Evolutionary conservation across 2,113 vertebrate species (phyloP), one percentile per base, ranked within the genome.

Genomic region (Apistogramma diplotaenia): DNA sequence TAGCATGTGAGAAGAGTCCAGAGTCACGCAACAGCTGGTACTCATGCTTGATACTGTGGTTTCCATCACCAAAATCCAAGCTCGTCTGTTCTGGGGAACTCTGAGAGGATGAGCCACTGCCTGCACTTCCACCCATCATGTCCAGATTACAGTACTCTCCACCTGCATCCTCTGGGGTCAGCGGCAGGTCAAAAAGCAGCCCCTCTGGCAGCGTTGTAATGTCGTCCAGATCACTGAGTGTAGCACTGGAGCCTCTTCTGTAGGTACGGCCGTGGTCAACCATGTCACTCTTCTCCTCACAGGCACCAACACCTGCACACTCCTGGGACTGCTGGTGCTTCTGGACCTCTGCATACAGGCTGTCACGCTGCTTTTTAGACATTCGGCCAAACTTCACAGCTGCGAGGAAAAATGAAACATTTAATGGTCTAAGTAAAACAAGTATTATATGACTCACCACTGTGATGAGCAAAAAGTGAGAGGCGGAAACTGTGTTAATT

Each of bases 311-410:
- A 1, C 82, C 88, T 0, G 86, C 25, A 0, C 94, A 93, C 82
- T 97, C 96, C 92, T 96, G 97, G 62, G 92, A 96, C 92, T 96
- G 96, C 83, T 97, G 97, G 89, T 98, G 97, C 75, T 96, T 98
- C 95, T 98, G 97, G 55, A 98, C 97, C 92, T 98, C 97, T 0
- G 96, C 97, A 0, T 97, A 97, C 18, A 98, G 95, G 86, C 96
- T 97, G 94, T 98, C 97, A 2, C 97, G 95, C 90, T 98, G 97
- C 91, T 98, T 98, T 91, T 98, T 98, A 1, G 97, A 98, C 97
- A 98, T 98, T 77, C 97, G 96, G n/a, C 97, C 97, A 1, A 98
- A 98, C 89, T 98, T 98, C 85, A 98, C 97, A 2, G 97, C 97
- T 98, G 92, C 1, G 13, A 55, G 70, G 25, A 67, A 27, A 76